phyloP scores from a whole-genome alignment of 1,140 invertebrate species.

The Diploscapter pachys region DNA sequence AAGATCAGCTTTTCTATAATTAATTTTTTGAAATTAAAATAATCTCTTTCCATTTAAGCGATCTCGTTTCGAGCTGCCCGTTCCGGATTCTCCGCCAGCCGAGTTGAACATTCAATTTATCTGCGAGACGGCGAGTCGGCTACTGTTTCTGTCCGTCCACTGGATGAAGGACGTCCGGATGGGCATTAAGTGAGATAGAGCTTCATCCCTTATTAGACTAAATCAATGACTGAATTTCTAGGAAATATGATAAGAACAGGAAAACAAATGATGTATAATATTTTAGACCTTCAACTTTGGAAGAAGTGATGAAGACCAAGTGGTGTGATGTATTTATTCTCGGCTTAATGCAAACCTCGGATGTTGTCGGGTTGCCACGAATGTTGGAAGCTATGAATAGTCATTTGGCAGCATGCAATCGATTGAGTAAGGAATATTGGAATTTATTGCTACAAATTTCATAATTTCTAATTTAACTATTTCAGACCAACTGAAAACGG shows the following conservation, averaged over 20 bases:
- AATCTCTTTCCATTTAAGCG: constrained; percentile 36
- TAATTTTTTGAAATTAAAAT: background rate
- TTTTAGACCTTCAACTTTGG: constrained; percentile 72
- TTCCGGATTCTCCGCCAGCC: constrained; percentile 74
- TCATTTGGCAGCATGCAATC: constrained; percentile 65
- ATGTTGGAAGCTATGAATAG: constrained; percentile 78
- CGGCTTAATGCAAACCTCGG: constrained; percentile 81
- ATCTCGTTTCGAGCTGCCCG: constrained; percentile 73
- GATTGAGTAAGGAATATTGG: constrained; percentile 40
- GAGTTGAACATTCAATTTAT: constrained; percentile 83
- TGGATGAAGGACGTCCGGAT: constrained; percentile 72
- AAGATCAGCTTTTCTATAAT: background rate
- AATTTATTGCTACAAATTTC: no score
- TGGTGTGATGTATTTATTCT: constrained; percentile 91
- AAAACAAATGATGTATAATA: background rate
- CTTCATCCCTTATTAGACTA: background rate
- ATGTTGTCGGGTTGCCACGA: constrained; percentile 74
- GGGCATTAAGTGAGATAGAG: constrained; percentile 40
- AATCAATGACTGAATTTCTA: no score
- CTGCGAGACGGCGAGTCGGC: constrained; percentile 81
- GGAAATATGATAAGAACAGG: no score
- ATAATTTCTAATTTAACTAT: no score
- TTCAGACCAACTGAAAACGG: constrained; percentile 34
- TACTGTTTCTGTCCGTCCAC: constrained; percentile 81
- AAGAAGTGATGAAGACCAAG: constrained; percentile 75